Evolutionary conservation across 2,113 vertebrate genomes (phyloP).

Genomic region (Tringa solitaria): DNA sequence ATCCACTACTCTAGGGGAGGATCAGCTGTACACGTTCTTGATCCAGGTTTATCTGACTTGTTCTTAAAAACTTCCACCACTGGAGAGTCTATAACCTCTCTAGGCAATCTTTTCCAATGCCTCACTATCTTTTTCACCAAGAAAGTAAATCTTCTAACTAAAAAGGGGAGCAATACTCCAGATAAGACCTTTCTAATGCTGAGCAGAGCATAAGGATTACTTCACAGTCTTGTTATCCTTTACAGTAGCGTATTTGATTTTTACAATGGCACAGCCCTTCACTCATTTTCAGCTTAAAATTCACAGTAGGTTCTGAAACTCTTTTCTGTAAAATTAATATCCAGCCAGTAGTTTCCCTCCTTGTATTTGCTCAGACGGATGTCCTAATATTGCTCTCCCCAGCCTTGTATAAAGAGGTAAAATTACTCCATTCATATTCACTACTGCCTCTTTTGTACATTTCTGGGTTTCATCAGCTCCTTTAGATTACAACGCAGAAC

Average conservation of each 20-base stretch:
- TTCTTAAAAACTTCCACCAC: not conserved
- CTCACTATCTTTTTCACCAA: not conserved
- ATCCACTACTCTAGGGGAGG: not conserved
- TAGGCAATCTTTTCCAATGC: not conserved
- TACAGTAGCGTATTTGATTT: not conserved
- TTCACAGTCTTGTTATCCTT: not conserved
- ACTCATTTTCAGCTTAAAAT: not conserved
- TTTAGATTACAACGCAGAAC: not conserved
- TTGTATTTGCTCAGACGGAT: not conserved
- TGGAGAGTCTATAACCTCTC: not conserved
- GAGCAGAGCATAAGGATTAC: not conserved
- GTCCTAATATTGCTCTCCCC: not conserved
- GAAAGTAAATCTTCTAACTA: not conserved
- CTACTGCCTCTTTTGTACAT: not conserved
- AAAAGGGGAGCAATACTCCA: not conserved
- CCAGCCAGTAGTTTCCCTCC: not conserved
- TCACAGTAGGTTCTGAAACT: not conserved
- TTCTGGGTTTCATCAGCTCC: not conserved
- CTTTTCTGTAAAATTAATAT: not conserved
- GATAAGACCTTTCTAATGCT: not conserved
- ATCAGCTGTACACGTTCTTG: not conserved
- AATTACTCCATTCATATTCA: not conserved
- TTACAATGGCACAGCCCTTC: not conserved
- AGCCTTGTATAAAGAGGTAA: not conserved
- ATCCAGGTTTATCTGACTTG: not conserved